Evolutionary conservation across 2,113 vertebrate genomes (phyloP).

Genomic region (Oreochromis tanganicae): DNA sequence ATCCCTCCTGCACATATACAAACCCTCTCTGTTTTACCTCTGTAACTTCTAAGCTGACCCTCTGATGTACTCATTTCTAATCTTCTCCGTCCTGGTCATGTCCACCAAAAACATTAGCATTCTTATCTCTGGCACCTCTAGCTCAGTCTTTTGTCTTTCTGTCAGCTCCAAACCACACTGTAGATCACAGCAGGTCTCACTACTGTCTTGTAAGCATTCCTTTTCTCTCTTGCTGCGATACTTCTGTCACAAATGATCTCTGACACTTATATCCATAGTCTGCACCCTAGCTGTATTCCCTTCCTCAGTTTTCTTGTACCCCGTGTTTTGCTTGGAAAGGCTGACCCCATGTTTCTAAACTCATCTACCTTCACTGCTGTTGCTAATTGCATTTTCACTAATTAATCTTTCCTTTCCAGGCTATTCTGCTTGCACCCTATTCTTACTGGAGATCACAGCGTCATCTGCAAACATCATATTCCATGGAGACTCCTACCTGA

Average conservation of each 20-base stretch:
- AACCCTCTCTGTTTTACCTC: neutral
- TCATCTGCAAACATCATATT: neutral
- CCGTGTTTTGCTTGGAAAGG: neutral
- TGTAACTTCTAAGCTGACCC: neutral
- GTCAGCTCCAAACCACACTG: neutral
- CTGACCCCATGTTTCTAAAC: neutral
- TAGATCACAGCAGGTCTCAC: neutral
- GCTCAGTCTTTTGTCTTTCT: neutral
- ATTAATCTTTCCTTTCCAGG: neutral
- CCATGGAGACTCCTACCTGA: neutral
- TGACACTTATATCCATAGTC: neutral
- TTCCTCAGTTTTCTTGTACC: neutral
- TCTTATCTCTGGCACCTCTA: neutral
- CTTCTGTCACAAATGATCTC: neutral
- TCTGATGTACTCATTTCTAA: neutral
- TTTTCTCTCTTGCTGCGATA: neutral
- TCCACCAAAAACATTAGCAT: neutral
- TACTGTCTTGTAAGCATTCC: neutral
- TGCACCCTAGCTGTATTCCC: neutral
- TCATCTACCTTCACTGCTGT: neutral
- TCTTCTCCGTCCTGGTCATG: neutral
- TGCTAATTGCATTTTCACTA: neutral
- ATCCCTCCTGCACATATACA: neutral
- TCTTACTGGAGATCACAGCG: no score
- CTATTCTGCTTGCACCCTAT: neutral